These are phyloP conservation scores for Cecidostiba fungosa DNA, from an alignment of 2,888 invertebrate species.

Conservation along the genomic window DNA sequence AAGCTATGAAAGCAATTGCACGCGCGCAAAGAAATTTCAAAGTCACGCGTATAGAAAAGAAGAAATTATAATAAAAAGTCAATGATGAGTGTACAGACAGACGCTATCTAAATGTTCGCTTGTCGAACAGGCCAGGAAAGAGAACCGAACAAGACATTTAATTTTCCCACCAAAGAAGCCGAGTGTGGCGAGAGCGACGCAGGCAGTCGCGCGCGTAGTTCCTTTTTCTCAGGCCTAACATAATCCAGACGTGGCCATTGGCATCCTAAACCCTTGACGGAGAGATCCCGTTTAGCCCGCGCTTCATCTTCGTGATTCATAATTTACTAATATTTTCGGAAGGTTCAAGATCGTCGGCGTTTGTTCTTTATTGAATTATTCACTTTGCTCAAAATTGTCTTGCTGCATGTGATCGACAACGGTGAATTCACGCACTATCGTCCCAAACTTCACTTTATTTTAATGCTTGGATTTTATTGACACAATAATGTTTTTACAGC, in stretches of 20 bases:
- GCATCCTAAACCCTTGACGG: conserved; percentile 72
- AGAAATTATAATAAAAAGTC: not conserved
- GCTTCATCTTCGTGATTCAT: conserved; percentile 42
- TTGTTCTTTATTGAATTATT: conserved; percentile 1
- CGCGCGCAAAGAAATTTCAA: not conserved
- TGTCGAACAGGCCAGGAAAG: conserved; percentile 66
- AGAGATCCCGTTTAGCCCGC: conserved; percentile 36
- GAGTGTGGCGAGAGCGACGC: conserved; percentile 38
- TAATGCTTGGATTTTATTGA: no score
- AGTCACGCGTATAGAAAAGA: not conserved
- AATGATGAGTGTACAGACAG: not conserved
- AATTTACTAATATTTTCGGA: conserved; percentile 39
- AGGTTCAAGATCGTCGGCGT: not conserved
- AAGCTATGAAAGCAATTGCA: not conserved
- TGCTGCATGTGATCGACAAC: no score
- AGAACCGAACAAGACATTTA: conserved; percentile 70
- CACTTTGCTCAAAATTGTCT: not conserved
- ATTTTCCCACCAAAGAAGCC: conserved; percentile 70
- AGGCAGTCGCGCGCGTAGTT: conserved; percentile 64
- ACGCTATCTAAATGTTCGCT: conserved; percentile 8
- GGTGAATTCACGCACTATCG: no score
- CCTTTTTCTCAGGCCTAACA: conserved; percentile 69
- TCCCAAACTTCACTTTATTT: no score
- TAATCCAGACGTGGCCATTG: conserved; percentile 74
- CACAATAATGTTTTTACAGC: no score